Base-by-base conservation (phyloP, 1,140 invertebrate species). In the Diprion similis region DNA sequence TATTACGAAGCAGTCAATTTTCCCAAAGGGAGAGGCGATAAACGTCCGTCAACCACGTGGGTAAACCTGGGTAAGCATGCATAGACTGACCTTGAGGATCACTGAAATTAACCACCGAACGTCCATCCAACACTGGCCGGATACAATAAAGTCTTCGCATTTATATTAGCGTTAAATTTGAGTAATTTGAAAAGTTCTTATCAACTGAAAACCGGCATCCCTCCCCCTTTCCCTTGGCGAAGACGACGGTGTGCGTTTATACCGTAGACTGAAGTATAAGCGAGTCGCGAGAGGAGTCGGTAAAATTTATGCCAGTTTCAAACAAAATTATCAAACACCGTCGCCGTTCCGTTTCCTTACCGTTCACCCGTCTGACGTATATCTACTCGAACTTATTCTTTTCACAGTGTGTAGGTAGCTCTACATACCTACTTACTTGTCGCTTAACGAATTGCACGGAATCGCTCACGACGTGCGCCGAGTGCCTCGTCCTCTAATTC, bases 91-190 rank as follows among this genome's bases (percentile, higher is more conserved):
- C n/a, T 59, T 59, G 51, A 15, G 4, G 9, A 59, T 59, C 9
- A 8, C n/a, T 4, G n/a, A 59, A 59, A 59, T 59, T 59, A 59
- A 59, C 51, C n/a, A 17, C 51, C 51, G 51, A 59, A 59, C 51
- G 51, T 59, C 3, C 51, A 8, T 37, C 24, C 24, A 37, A 37
- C 24, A 37, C 24, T 37, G 24, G 24, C 24, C 24, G 24, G 24
- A 37, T 37, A 59, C 51, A 8, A 8, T 15, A 59, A 59, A 59
- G 51, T 59, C 51, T 59, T 59, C 0, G 51, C 51, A 59, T 59
- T 59, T 59, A 59, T 59, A 59, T 59, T 59, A 59, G 51, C 51
- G 51, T 59, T 59, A 59, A 59, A 59, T 59, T 59, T 59, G 51
- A 59, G 51, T 59, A 10, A 59, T 59, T 59, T 59, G 51, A 59